Evolutionary conservation across 2,888 invertebrate genomes (phyloP), one percentile per base, ranked within the genome.

Genomic region (Rhopalosiphum nymphaeae): DNA sequence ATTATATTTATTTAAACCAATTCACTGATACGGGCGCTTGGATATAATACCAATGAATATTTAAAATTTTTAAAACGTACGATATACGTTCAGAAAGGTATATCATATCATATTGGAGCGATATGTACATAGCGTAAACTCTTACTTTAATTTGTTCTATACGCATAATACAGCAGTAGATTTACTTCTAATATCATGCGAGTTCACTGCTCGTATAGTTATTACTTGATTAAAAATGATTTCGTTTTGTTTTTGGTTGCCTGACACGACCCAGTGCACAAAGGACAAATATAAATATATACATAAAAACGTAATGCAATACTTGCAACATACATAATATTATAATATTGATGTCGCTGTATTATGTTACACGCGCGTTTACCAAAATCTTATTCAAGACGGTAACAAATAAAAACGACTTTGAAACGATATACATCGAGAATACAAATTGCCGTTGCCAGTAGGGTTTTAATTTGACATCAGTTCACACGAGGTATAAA

Each of bases 271-370:
- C 21, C 67, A 16, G 36, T 21, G 67, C 67, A 78, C 21, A 36
- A 21, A 78, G 9, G 21, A 42, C 78, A 36, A 25, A 78, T 36
- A 78, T 21, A n/a, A 16, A 67, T 21, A 53, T 29, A 57, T 26
- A 61, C 3, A 36, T 78, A 78, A 9, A 78, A 21, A 36, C 36
- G 78, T 78, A 78, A 78, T 21, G 78, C 36, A 78, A 78, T 78
- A 78, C 36, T 36, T 78, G 21, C 36, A 36, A 78, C 78, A 78
- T 21, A 78, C 21, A 36, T 16, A n/a, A n/a, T 78, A 78, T 87
- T 44, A 29, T 87, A n/a, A 87, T 87, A 46, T 87, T 29, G 29
- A 87, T 49, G 87, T 87, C n/a, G 87, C 87, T 29, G 49, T 87
- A 87, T 49, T 87, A 46, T 49, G 49, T 87, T 87, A 49, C 87